phyloP scores from a whole-genome alignment of 2,113 vertebrate species.

The Cichladusa arquata region DNA sequence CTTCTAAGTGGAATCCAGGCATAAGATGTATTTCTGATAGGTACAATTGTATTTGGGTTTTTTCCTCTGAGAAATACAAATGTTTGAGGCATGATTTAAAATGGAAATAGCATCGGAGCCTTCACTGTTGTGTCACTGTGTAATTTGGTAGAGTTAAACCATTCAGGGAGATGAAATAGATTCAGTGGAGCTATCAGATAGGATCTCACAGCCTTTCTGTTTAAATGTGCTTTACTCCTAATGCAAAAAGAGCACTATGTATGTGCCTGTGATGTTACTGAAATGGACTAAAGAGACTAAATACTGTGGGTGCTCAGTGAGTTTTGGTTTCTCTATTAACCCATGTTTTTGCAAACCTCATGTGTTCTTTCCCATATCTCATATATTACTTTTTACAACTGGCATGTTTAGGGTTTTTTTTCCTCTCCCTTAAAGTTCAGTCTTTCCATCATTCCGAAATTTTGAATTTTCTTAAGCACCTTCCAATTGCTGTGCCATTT shows the following conservation, averaged over 20 bases:
- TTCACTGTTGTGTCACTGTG: background rate
- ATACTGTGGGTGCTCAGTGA: background rate
- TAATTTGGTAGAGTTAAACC: background rate
- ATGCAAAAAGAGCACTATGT: background rate
- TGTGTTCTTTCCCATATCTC: background rate
- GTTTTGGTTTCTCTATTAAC: background rate
- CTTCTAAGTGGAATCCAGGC: background rate
- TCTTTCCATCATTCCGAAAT: background rate
- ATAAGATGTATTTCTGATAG: background rate
- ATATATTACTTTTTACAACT: background rate
- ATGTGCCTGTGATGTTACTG: background rate
- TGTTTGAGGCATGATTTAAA: background rate
- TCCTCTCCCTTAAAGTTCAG: background rate
- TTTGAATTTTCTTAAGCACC: background rate
- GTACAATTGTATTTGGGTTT: background rate
- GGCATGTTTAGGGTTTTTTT: background rate
- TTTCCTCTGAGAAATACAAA: background rate
- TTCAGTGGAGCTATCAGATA: background rate
- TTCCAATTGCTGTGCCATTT: background rate
- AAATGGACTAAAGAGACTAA: background rate
- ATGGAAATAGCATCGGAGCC: background rate
- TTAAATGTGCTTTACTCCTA: background rate
- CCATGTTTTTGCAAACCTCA: background rate
- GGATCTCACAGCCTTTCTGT: background rate
- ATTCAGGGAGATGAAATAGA: background rate